phyloP scores from a whole-genome alignment of 2,797 vertebrate genomes.

The Zalophus californianus region DNA sequence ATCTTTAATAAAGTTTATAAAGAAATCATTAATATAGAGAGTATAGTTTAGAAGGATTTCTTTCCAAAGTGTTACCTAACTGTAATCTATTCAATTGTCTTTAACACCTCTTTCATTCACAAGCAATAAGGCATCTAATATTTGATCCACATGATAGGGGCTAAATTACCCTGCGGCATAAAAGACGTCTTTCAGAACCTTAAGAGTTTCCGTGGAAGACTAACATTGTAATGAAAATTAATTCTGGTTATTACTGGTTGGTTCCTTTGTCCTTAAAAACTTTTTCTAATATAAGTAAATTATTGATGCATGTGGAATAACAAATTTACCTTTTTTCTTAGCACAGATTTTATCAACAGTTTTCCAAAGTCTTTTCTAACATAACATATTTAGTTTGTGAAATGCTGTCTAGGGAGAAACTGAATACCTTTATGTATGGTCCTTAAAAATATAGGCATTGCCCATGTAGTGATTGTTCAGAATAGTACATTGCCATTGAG shows the following conservation, averaged over 20 bases:
- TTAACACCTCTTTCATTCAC: neutral
- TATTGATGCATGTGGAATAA: slow-evolving; percentile 30
- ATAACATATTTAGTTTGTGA: slow-evolving; percentile 20
- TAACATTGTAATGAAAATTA: neutral
- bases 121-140: neutral
- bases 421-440: neutral
- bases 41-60: neutral
- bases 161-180: neutral
- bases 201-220: slow-evolving; percentile 8
- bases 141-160: neutral
- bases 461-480: neutral
- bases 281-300: slow-evolving; percentile 53
- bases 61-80: neutral
- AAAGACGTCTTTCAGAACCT: slow-evolving; percentile 9
- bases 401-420: slow-evolving; percentile 12
- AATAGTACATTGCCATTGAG: slow-evolving; percentile 15
- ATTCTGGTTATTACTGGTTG: neutral
- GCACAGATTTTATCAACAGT: neutral
- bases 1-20: neutral
- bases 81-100: neutral
- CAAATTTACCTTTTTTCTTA: neutral
- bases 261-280: neutral
- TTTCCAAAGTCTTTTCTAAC: slow-evolving; percentile 46
- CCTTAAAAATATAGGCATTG: slow-evolving; percentile 1
- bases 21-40: neutral